Evolutionary conservation across 2,113 vertebrate genomes (phyloP).

Genomic region (Etheostoma cragini): DNA sequence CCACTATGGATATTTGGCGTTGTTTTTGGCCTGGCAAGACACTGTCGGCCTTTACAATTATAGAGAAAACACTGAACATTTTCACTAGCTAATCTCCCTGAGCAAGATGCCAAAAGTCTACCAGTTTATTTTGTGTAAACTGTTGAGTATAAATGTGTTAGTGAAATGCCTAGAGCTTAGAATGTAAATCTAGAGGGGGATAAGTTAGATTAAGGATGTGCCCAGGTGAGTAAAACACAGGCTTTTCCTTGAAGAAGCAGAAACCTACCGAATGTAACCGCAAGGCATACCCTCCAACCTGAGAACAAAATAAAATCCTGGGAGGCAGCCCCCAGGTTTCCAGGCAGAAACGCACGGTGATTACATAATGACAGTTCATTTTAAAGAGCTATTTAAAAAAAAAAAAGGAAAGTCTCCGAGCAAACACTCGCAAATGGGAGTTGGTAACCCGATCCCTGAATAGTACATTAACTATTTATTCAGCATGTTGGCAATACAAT

Average conservation of each 20-base stretch:
- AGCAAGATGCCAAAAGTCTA: constrained; percentile 4
- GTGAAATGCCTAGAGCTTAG: constrained; percentile 33
- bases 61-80: neutral
- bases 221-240: constrained; percentile 49
- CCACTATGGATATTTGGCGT: no score
- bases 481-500: constrained; percentile 61
- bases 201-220: constrained; percentile 4
- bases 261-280: constrained; percentile 47
- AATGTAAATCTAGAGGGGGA: constrained; percentile 46
- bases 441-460: constrained; percentile 56
- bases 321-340: constrained; percentile 59
- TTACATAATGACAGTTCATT: constrained; percentile 69
- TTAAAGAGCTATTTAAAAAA: constrained; percentile 62
- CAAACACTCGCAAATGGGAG: constrained; percentile 62
- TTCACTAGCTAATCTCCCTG: neutral
- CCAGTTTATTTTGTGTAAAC: neutral
- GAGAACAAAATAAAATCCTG: constrained; percentile 54
- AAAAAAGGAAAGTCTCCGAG: constrained; percentile 52
- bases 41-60: no score
- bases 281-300: constrained; percentile 33
- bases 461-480: constrained; percentile 76
- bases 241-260: constrained; percentile 25
- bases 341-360: constrained; percentile 35
- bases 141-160: constrained; percentile 6
- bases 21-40: no score